Evolutionary conservation across 2,113 vertebrate species (phyloP).

Genomic region (Limanda limanda): DNA sequence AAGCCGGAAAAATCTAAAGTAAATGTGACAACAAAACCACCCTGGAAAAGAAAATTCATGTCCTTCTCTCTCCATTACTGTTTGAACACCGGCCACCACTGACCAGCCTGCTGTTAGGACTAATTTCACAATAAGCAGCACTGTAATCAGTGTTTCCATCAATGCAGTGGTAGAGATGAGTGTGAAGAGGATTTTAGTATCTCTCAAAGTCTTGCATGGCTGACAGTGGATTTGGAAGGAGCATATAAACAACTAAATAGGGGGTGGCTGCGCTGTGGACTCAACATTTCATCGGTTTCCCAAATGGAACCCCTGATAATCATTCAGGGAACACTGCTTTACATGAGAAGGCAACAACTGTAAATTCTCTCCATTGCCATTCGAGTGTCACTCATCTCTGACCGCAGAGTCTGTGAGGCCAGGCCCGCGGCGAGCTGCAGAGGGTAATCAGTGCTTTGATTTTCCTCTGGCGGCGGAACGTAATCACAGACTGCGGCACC

Average conservation of each 20-base stretch:
- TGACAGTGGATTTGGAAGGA: slow-evolving; percentile 31
- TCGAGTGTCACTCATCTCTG: slow-evolving; percentile 68
- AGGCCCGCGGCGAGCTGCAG: slow-evolving; percentile 37
- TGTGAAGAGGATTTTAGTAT: slow-evolving; percentile 49
- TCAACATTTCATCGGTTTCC: slow-evolving; percentile 38
- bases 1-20: slow-evolving; percentile 8
- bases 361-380: slow-evolving; percentile 56
- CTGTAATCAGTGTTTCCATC: slow-evolving; percentile 70
- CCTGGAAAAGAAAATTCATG: slow-evolving; percentile 44
- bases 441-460: slow-evolving; percentile 76
- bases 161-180: slow-evolving; percentile 47
- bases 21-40: slow-evolving; percentile 54
- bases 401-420: slow-evolving; percentile 58
- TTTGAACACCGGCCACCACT: slow-evolving; percentile 41
- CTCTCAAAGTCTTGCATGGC: slow-evolving; percentile 23
- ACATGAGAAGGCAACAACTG: slow-evolving; percentile 36
- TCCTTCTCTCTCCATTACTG: slow-evolving; percentile 23
- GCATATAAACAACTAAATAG: slow-evolving; percentile 40
- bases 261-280: not conserved
- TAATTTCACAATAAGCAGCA: slow-evolving; percentile 41
- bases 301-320: slow-evolving; percentile 54
- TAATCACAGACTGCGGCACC: slow-evolving; percentile 72
- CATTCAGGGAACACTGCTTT: slow-evolving; percentile 29
- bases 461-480: slow-evolving; percentile 59
- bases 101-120: slow-evolving; percentile 47